These are phyloP conservation scores for Calyptommatus sinebrachiatus DNA, from an alignment of 2,113 vertebrate genomes.

Conservation along the genomic window DNA sequence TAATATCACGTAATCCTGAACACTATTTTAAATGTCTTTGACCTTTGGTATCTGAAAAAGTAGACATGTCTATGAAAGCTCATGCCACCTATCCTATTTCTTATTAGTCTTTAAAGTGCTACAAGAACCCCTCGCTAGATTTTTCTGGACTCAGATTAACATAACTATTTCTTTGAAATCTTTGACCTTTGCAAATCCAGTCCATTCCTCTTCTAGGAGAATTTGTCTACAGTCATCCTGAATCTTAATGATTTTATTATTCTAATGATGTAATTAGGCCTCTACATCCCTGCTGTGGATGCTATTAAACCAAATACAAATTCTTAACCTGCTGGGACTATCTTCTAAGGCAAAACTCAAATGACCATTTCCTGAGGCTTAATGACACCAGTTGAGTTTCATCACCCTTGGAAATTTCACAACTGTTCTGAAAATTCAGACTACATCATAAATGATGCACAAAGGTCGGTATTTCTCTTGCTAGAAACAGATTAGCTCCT, in stretches of 20 bases:
- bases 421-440: constrained; percentile 15
- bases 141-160: too few relatives aligned
- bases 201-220: constrained; percentile 17
- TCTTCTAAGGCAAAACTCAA: constrained; percentile 62
- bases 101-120: too few relatives aligned
- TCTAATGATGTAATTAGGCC: constrained; percentile 65
- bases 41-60: too few relatives aligned
- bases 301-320: constrained; percentile 63
- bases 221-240: constrained; percentile 39
- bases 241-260: constrained; percentile 53
- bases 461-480: not conserved
- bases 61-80: too few relatives aligned
- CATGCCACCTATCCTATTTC: too few relatives aligned
- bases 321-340: constrained; percentile 66
- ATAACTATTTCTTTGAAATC: too few relatives aligned
- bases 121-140: too few relatives aligned
- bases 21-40: too few relatives aligned
- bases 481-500: not conserved
- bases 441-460: not conserved
- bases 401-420: constrained; percentile 65
- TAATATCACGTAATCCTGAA: too few relatives aligned
- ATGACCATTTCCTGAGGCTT: constrained; percentile 63
- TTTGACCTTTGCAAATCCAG: constrained; percentile 39
- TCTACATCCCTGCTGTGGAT: constrained; percentile 62
- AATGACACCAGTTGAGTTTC: constrained; percentile 67